Evolutionary conservation across 2,113 vertebrate species (phyloP).

Genomic region (Typhlomys cinereus): DNA sequence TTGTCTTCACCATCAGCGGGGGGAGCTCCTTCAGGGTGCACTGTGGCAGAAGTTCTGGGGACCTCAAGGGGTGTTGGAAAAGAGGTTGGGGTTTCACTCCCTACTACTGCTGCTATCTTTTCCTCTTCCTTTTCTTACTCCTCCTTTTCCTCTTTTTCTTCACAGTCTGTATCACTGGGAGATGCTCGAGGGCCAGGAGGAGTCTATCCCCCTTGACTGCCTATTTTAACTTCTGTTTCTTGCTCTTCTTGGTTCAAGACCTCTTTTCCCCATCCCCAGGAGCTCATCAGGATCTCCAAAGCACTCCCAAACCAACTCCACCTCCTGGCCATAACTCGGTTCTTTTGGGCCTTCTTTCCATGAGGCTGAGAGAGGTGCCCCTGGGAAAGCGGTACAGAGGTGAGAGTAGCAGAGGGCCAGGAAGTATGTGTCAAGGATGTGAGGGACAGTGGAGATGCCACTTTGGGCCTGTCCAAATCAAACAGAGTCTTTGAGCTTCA

Average conservation of each 20-base stretch:
- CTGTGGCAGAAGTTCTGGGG: conserved; percentile 65
- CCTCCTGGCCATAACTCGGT: conserved; percentile 65
- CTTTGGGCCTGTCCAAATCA: conserved; percentile 83
- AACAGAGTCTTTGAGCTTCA: conserved; percentile 94
- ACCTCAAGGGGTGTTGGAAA: conserved; percentile 71
- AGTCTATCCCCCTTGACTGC: conserved; percentile 76
- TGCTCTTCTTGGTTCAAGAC: conserved; percentile 93
- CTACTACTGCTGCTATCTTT: conserved; percentile 52
- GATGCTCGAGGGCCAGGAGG: conserved; percentile 76
- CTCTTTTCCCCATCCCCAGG: conserved; percentile 88
- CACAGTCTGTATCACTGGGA: conserved; percentile 91
- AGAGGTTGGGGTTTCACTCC: conserved; percentile 65
- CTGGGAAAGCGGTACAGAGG: conserved; percentile 71
- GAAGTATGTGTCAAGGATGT: conserved; percentile 79
- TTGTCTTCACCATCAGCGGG: conserved; percentile 77
- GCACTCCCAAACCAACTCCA: conserved; percentile 71
- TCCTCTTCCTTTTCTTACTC: conserved; percentile 80
- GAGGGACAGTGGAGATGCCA: conserved; percentile 75
- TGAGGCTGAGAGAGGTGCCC: conserved; percentile 76
- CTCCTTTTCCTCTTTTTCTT: conserved; percentile 84
- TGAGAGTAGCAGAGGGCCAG: conserved; percentile 69
- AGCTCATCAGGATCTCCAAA: conserved; percentile 66
- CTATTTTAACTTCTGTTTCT: conserved; percentile 93
- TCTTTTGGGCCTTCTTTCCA: conserved; percentile 80
- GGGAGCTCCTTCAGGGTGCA: conserved; percentile 69